Evolutionary conservation across 2,888 invertebrate genomes (phyloP).

Genomic region (Amphipoea oculea): DNA sequence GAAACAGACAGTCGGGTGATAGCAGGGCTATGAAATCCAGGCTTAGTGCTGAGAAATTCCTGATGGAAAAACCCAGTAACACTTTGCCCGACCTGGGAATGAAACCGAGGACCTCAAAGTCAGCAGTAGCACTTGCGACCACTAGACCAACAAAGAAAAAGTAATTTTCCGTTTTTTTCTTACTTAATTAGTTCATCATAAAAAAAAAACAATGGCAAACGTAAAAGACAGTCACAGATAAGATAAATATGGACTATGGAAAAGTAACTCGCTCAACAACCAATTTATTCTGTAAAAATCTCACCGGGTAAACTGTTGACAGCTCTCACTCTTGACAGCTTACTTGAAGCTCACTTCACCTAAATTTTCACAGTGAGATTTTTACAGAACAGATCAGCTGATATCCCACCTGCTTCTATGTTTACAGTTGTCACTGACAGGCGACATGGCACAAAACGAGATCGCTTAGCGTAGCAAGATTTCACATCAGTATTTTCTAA

Average conservation of each 20-base stretch:
- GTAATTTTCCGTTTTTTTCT: not conserved
- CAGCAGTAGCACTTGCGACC: not conserved
- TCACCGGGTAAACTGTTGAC: no score
- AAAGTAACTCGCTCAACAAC: not conserved
- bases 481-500: conserved; percentile 26
- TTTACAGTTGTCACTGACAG: conserved; percentile 8
- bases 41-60: not conserved
- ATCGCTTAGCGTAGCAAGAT: conserved; percentile 11
- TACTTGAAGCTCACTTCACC: no score
- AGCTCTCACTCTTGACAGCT: no score
- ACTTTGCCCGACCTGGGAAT: not conserved
- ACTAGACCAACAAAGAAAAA: no score
- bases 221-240: not conserved
- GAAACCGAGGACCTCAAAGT: not conserved
- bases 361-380: no score
- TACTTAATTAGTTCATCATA: not conserved
- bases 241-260: not conserved
- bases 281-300: no score
- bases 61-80: not conserved
- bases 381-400: no score
- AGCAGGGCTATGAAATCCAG: not conserved
- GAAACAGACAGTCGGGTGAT: no score
- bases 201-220: not conserved
- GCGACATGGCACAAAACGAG: conserved; percentile 27
- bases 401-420: not conserved